Evolutionary conservation across 2,888 invertebrate genomes (phyloP), one percentile per base, ranked within the genome.

Genomic region (Campoletis raptor): DNA sequence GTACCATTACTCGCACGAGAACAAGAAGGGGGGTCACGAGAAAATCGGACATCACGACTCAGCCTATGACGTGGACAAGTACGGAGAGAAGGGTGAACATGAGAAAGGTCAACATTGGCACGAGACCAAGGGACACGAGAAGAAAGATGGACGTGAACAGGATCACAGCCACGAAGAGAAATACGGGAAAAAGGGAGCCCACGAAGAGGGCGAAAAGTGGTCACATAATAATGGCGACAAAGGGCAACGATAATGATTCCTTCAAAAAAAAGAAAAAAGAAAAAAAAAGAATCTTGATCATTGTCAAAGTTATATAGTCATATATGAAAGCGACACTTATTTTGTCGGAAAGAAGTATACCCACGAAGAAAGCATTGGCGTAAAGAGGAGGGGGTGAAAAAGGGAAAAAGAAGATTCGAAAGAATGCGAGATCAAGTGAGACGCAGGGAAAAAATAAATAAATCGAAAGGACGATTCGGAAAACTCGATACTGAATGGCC

Each of bases 111-210:
- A 95, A 0, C 95, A 96, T 85, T 92, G 95, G 80, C 92, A 95
- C 77, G 94, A 95, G n/a, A 93, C 95, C 18, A 95, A 96, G 94
- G 96, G 96, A 0, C 96, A 96, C 92, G 95, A 96, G 87, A 90
- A 94, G 0, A 94, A 95, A 0, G 95, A 91, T 0, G 97, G 96
- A 0, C 95, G 96, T 85, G 96, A 96, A 48, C 91, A 94, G 1
- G 96, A 96, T 90, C 95, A 95, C 37, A 94, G 95, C 2, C 95
- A 95, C 78, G 94, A 94, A 0, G 90, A 94, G 5, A 95, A 94
- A 73, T 93, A 95, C 78, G 95, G 95, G 21, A 94, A 95, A 57
- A 95, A 96, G 77, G 95, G 92, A 0, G 95, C 93, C 0, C 94
- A 95, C 37, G 94, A 94, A 8, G 91, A 93, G 0, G 96, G 95